Base-by-base conservation (phyloP, 2,113 vertebrate species). In the Oncorhynchus clarkii region DNA sequence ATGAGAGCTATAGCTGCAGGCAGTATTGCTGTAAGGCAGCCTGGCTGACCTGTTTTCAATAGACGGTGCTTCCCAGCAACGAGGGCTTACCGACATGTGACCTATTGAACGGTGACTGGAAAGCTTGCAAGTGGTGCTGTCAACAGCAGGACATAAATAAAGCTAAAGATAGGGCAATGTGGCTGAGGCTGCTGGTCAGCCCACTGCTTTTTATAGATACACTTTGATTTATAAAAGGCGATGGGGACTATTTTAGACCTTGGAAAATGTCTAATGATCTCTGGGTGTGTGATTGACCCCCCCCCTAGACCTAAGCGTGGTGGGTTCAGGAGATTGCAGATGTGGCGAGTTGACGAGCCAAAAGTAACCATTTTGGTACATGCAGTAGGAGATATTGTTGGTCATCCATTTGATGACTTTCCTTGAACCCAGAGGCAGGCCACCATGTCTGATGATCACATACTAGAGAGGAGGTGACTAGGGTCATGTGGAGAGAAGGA, bases 91-190 rank as follows among this genome's bases (percentile, higher is more conserved):
- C 83, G 86, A 90, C 91, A 92, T 88, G 89, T 92, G 91, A 91
- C 84, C 86, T 78, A 83, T 88, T 90, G 89, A 90, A 88, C 84
- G 16, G 90, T 90, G 91, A 92, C 91, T 93, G 93, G 92, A 92
- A 93, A 92, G 90, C 89, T 74, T 89, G 90, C 75, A 89, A 95
- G 95, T 90, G 93, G 82, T 71, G 76, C 88, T 95, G 96, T 97
- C 96, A 95, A 92, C 92, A 87, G 94, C 88, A 81, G 76, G 86
- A 92, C 94, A 92, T 87, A 94, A 96, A 97, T 97, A 96, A 95
- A 95, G 89, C 92, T 90, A 93, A 88, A 88, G 94, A 94, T 84
- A 85, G 92, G 88, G 88, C 71, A 91, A 93, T 92, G 89, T 48
- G 89, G 92, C 91, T 86, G 74, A 70, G 13, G 80, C 86, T 80